Conservation (phyloP, 2,888 invertebrate genomes). For the Amblyjoppa fuscipennis region DNA sequence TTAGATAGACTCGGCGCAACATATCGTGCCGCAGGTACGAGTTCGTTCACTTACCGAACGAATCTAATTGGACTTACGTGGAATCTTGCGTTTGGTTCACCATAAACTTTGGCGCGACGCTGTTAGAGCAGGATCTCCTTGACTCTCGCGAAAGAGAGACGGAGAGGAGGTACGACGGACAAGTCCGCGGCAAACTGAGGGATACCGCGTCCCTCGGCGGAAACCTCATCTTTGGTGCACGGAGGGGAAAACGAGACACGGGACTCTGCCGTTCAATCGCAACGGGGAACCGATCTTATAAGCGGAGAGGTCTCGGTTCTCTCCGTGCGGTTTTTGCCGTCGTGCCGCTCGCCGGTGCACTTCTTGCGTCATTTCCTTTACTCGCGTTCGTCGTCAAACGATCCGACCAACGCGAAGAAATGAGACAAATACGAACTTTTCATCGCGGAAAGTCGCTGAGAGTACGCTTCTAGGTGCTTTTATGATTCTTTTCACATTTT, state of each 20-base stretch:
- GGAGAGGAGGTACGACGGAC: conserved; percentile 7
- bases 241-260: conserved; percentile 27
- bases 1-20: not conserved
- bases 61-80: conserved; percentile 61
- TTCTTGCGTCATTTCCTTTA: conserved; percentile 44
- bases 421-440: not conserved
- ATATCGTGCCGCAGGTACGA: conserved; percentile 25
- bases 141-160: not conserved
- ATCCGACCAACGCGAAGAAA: conserved; percentile 18
- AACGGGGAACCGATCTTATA: conserved; percentile 15
- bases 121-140: conserved; percentile 27
- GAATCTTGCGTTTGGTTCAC: conserved; percentile 53
- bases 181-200: conserved; percentile 8
- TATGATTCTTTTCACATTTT: not conserved
- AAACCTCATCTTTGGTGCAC: conserved; percentile 9
- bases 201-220: not conserved
- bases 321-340: not conserved
- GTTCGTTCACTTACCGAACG: conserved; percentile 50
- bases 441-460: not conserved
- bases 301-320: conserved; percentile 25
- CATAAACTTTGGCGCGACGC: conserved; percentile 51
- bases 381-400: conserved; percentile 33
- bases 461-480: not conserved
- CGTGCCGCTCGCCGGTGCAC: conserved; percentile 13
- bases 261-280: conserved; percentile 30